These are phyloP conservation scores for Bubo scandiacus DNA, from an alignment of 2,113 vertebrate genomes.

Conservation along the genomic window DNA sequence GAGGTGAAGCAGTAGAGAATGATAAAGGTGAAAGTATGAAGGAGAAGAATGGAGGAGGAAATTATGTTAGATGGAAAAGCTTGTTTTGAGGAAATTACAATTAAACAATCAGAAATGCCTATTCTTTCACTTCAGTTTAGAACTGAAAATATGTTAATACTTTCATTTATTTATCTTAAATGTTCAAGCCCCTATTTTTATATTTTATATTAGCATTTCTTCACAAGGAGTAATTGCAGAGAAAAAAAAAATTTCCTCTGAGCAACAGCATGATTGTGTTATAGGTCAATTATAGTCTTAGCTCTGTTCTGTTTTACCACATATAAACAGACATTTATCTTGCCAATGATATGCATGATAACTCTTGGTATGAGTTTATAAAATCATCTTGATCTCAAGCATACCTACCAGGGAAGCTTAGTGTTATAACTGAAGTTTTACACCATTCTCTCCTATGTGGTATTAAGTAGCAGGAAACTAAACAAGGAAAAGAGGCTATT, in stretches of 20 bases:
- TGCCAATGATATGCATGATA: not conserved
- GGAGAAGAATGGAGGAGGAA: not conserved
- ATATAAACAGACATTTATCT: not conserved
- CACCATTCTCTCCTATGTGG: not conserved
- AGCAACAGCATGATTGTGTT: not conserved
- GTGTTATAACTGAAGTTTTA: not conserved
- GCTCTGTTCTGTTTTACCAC: not conserved
- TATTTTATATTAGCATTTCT: not conserved
- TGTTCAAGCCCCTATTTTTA: accelerated
- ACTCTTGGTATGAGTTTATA: not conserved
- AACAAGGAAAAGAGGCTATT: not conserved
- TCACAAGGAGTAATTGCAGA: not conserved
- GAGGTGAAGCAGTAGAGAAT: not conserved
- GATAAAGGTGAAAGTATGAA: not conserved
- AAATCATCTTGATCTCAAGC: not conserved
- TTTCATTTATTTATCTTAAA: not conserved
- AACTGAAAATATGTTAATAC: not conserved
- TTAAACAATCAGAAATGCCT: not conserved
- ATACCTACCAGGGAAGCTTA: not conserved
- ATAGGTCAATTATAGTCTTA: not conserved
- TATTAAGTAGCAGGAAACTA: not conserved
- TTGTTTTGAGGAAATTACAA: not conserved
- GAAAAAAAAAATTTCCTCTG: not conserved
- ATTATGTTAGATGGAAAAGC: not conserved
- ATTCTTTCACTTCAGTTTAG: not conserved